These are phyloP conservation scores for Pollenia griseotomentosa DNA, from an alignment of 2,888 invertebrate genomes.

Conservation along the genomic window DNA sequence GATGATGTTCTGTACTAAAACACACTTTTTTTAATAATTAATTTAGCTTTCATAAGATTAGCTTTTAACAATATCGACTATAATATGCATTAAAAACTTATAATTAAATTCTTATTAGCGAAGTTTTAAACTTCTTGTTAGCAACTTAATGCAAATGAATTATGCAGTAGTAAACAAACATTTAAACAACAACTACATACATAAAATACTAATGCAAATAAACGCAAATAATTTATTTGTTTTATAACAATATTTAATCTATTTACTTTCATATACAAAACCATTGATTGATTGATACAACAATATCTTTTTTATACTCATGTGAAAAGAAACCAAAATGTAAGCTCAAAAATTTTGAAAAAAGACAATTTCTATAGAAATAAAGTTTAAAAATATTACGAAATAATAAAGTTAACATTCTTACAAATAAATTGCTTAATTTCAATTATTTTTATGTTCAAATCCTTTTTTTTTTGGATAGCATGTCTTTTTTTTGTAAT, in stretches of 20 bases:
- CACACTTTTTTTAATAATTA: conserved; percentile 10
- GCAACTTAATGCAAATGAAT: conserved; percentile 39
- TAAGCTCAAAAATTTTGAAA: conserved; percentile 23
- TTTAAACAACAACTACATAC: conserved; percentile 42
- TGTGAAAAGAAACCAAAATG: conserved; percentile 1
- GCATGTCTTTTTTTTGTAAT: too few relatives aligned
- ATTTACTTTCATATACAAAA: conserved; percentile 56
- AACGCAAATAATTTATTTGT: conserved; percentile 31
- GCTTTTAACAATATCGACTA: conserved; percentile 53
- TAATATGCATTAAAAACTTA: conserved; percentile 31
- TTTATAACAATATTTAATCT: conserved; percentile 56
- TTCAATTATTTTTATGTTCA: too few relatives aligned
- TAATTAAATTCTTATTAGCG: conserved; percentile 60
- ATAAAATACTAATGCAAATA: conserved; percentile 34
- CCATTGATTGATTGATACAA: not conserved
- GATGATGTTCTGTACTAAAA: not conserved
- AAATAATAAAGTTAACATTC: conserved; percentile 60
- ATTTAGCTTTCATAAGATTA: conserved; percentile 43
- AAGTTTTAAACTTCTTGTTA: conserved; percentile 66
- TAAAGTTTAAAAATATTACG: conserved; percentile 21
- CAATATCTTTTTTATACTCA: conserved; percentile 49
- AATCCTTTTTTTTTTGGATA: too few relatives aligned
- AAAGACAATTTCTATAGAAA: conserved; percentile 25
- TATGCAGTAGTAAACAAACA: conserved; percentile 17
- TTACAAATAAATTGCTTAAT: not conserved